Evolutionary conservation across 2,797 vertebrate genomes (phyloP).

Genomic region (Glossophaga mutica): DNA sequence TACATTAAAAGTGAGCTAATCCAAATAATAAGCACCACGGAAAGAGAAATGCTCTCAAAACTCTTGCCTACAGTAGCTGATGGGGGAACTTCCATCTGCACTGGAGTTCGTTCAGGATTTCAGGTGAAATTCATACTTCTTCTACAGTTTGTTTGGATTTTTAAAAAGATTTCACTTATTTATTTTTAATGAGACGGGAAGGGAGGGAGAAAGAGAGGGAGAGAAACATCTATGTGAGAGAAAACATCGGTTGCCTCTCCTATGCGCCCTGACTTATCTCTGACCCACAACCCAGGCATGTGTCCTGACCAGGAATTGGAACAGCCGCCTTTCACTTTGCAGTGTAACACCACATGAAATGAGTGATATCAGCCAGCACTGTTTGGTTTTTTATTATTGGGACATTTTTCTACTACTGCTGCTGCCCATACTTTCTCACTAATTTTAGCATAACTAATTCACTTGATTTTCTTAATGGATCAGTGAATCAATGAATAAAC

Average conservation of each 20-base stretch:
- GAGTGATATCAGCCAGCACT: not conserved
- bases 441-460: not conserved
- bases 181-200: not conserved
- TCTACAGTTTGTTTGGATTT: not conserved
- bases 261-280: too few species aligned
- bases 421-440: not conserved
- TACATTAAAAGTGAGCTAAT: not conserved
- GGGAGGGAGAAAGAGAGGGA: not conserved
- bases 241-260: not conserved
- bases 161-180: not conserved
- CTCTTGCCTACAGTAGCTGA: not conserved
- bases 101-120: conserved; percentile 75
- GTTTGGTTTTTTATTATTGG: not conserved
- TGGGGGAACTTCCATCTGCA: conserved; percentile 80
- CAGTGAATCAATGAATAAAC: not conserved
- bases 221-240: not conserved
- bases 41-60: conserved; percentile 54
- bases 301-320: not conserved
- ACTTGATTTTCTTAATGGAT: not conserved
- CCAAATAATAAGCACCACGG: conserved; percentile 46
- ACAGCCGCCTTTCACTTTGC: not conserved
- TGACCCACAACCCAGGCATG: not conserved
- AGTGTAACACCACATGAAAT: not conserved
- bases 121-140: conserved; percentile 72
- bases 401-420: not conserved